A percentile compares a stretch with the other conserved stretches of the same genome.
Conservation (phyloP, 2,113 vertebrate genomes). For the Grammomys surdaster region DNA sequence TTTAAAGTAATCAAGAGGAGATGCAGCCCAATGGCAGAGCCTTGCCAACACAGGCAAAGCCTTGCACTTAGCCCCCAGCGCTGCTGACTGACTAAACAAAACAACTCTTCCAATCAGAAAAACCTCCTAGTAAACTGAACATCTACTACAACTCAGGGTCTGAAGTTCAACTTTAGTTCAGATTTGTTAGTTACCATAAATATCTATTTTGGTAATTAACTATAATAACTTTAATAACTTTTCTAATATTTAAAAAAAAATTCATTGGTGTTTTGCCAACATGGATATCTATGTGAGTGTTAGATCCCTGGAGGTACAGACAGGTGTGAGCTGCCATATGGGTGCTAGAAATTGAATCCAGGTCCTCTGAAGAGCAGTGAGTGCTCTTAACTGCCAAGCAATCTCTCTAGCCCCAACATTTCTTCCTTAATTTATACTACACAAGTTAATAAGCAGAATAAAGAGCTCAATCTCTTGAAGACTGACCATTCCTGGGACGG, state of each 20-base stretch:
- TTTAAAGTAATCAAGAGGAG: neutral
- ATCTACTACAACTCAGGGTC: neutral
- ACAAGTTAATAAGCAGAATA: constrained; percentile 18
- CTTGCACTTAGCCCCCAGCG: neutral
- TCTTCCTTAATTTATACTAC: constrained; percentile 32
- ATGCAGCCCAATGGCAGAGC: neutral
- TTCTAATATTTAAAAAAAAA: neutral
- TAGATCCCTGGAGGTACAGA: neutral
- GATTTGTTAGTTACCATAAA: constrained; percentile 13
- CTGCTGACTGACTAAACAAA: neutral
- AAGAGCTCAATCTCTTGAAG: neutral
- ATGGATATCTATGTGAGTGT: neutral
- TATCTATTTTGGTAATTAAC: neutral
- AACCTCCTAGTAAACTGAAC: neutral
- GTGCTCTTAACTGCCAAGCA: neutral
- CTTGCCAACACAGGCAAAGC: neutral
- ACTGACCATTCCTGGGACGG: neutral
- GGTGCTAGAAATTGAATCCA: neutral
- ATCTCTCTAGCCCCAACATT: neutral
- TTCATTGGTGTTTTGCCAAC: neutral
- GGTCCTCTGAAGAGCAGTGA: neutral
- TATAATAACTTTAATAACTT: neutral
- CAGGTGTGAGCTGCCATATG: neutral
- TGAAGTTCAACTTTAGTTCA: constrained; percentile 44
- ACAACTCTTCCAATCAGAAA: constrained; percentile 7